These are phyloP conservation scores for Mastigias papua DNA, from an alignment of 30 jellyfish, hydroid and myxozoan genomes.

Conservation along the genomic window DNA sequence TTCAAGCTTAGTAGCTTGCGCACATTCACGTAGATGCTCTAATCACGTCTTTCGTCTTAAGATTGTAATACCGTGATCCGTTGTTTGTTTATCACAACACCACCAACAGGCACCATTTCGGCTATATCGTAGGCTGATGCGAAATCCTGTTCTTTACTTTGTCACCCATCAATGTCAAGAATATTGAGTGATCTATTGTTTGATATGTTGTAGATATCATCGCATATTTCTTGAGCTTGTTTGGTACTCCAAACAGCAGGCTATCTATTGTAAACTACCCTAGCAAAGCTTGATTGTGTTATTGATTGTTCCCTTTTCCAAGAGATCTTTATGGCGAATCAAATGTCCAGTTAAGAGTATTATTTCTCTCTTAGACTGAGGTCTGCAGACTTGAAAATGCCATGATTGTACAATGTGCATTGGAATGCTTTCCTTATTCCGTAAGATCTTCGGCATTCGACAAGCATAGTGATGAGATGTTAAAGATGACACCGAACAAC, in stretches of 20 bases:
- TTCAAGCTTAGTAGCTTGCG: background rate
- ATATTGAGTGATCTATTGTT: conserved; percentile 9
- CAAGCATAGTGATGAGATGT: too few relatives aligned
- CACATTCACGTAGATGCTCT: background rate
- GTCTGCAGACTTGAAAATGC: too few relatives aligned
- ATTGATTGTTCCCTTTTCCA: background rate
- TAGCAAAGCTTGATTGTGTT: background rate
- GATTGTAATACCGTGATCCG: background rate
- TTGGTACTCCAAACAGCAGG: conserved; percentile 40
- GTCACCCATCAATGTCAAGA: conserved; percentile 41
- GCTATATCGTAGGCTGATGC: conserved; percentile 1
- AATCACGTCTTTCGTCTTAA: conserved; percentile 2
- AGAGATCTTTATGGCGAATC: background rate
- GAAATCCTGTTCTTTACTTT: conserved; percentile 12
- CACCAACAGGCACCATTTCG: conserved; percentile 6
- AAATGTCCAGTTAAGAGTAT: background rate
- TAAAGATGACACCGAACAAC: too few relatives aligned
- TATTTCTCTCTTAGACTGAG: too few relatives aligned
- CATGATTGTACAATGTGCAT: too few relatives aligned
- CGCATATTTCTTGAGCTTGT: conserved; percentile 26
- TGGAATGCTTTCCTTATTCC: too few relatives aligned
- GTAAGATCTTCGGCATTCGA: too few relatives aligned
- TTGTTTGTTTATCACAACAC: background rate
- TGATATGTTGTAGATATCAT: conserved; percentile 3
- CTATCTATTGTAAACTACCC: background rate